A percentile compares a stretch with the other conserved stretches of the same genome.
Conservation (phyloP, 2,888 invertebrate species). For the Philonicus albiceps region DNA sequence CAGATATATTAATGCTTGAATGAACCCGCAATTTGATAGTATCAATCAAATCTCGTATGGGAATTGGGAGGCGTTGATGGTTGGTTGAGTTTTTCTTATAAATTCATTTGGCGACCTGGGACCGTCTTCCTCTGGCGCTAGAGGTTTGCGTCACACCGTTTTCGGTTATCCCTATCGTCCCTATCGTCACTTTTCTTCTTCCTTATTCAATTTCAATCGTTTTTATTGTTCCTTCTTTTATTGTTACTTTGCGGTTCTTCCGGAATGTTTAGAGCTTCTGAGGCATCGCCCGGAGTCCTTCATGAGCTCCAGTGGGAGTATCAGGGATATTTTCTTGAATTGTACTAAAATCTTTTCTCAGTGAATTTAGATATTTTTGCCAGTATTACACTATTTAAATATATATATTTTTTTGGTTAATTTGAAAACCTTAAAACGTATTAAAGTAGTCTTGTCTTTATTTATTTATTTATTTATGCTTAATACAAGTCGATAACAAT, state of each 20-base stretch:
- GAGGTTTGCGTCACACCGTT: background rate
- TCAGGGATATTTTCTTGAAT: background rate
- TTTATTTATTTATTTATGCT: too few relatives aligned
- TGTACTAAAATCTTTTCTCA: background rate
- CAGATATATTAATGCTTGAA: slow-evolving; percentile 51
- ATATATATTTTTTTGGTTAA: background rate
- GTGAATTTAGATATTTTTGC: background rate
- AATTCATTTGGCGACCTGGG: slow-evolving; percentile 31
- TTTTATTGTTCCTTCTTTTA: slow-evolving; percentile 35
- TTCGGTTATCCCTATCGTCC: background rate
- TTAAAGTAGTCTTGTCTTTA: too few relatives aligned
- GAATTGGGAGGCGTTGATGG: slow-evolving; percentile 41
- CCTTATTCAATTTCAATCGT: slow-evolving; percentile 40
- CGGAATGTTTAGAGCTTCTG: slow-evolving; percentile 15
- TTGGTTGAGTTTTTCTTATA: slow-evolving; percentile 37
- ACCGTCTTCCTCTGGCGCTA: background rate
- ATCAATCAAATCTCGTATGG: slow-evolving; percentile 50
- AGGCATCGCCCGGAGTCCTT: slow-evolving; percentile 10
- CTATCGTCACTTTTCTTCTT: background rate
- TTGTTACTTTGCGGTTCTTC: slow-evolving; percentile 23
- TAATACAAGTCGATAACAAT: too few relatives aligned
- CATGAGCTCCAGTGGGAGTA: background rate
- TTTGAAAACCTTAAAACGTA: background rate
- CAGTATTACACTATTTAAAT: background rate
- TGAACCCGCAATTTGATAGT: slow-evolving; percentile 51